Evolutionary conservation across 2,113 vertebrate species (phyloP).

Genomic region (Rhinoderma darwinii): DNA sequence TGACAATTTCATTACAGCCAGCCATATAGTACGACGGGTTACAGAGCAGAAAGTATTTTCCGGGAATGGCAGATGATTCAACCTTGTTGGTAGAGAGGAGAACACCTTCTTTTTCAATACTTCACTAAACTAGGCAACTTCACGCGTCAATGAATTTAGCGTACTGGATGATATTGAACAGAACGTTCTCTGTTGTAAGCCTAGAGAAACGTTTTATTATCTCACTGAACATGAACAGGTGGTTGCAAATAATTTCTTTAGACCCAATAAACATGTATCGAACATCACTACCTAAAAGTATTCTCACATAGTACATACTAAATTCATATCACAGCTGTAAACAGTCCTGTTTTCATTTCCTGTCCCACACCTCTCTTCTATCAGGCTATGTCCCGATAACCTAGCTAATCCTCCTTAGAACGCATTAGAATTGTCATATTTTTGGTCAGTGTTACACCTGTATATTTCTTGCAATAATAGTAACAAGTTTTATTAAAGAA

Average conservation of each 20-base stretch:
- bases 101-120: background rate
- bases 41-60: slow-evolving; percentile 13
- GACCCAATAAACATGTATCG: background rate
- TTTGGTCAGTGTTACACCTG: too few relatives aligned
- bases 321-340: background rate
- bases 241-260: background rate
- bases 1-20: slow-evolving; percentile 33
- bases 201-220: background rate
- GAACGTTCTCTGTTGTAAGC: background rate
- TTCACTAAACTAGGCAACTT: slow-evolving; percentile 13
- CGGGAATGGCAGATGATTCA: slow-evolving; percentile 19
- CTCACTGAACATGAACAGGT: slow-evolving; percentile 1
- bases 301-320: background rate
- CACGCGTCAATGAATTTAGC: background rate
- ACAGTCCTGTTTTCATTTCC: too few relatives aligned
- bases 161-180: background rate
- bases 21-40: background rate
- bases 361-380: too few relatives aligned
- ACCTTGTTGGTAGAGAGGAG: background rate
- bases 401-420: too few relatives aligned
- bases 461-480: too few relatives aligned
- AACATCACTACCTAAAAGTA: background rate
- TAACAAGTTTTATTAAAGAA: too few relatives aligned
- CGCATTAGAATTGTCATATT: too few relatives aligned
- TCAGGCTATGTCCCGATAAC: too few relatives aligned